Evolutionary conservation across 2,797 vertebrate species (phyloP).

Genomic region (Cynopterus sphinx): DNA sequence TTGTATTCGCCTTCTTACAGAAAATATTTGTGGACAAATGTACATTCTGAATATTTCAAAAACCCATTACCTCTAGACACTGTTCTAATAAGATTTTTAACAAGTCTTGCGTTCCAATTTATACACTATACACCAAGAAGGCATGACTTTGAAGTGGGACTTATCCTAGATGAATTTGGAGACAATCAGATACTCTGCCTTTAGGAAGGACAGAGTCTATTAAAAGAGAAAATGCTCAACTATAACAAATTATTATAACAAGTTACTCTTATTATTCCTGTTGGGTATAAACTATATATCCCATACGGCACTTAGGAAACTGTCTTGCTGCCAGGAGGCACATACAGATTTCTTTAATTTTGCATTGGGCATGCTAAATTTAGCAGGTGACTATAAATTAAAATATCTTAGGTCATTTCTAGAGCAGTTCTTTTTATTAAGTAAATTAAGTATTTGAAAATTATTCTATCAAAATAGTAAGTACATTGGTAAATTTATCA

Average conservation of each 20-base stretch:
- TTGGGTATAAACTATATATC: not conserved
- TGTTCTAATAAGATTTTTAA: not conserved
- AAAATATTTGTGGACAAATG: not conserved
- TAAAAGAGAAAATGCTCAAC: not conserved
- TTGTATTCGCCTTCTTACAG: not conserved
- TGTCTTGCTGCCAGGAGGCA: not conserved
- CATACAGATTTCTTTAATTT: conserved; percentile 32
- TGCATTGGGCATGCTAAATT: not conserved
- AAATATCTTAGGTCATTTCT: conserved; percentile 27
- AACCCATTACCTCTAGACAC: not conserved
- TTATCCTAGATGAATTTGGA: not conserved
- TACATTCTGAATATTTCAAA: not conserved
- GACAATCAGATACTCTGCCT: not conserved
- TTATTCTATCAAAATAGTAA: conserved; percentile 7
- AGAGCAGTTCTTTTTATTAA: not conserved
- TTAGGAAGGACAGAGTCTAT: not conserved
- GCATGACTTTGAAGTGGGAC: not conserved
- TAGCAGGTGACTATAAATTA: conserved; percentile 12
- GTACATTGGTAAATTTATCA: conserved; percentile 17
- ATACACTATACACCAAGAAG: not conserved
- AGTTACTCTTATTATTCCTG: not conserved
- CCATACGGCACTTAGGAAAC: not conserved
- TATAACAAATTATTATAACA: conserved; percentile 11
- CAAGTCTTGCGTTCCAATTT: not conserved
- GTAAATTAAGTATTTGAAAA: not conserved